Base-by-base conservation (phyloP, 2,888 invertebrate species). In the Hylaea fasciaria region DNA sequence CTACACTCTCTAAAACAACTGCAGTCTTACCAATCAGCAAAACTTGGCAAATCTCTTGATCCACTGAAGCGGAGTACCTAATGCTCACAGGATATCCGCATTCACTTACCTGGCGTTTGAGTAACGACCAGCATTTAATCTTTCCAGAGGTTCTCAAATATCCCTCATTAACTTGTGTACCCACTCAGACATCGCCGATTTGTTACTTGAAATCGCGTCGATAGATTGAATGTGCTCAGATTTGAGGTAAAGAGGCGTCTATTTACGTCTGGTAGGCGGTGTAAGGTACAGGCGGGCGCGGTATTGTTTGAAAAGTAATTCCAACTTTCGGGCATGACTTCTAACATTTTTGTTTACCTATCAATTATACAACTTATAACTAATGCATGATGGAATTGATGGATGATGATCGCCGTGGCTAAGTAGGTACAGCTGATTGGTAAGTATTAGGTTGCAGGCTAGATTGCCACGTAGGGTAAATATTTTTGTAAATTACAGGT, bases 131-230 rank as follows among this genome's bases (percentile, higher is more conserved):
- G 82, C 88, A 84, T 89, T 91, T 85, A 89, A 90, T 90, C 89
- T 87, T 87, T 86, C 82, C 81, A 86, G 85, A 82, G 86, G 74
- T 81, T 87, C 81, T 87, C 83, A 86, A 89, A 89, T 87, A 89
- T 82, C 85, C 78, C 86, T 91, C 90, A 91, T 91, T 91, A 91
- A 86, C 87, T 87, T 83, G 84, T 87, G 85, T 89, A 87, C 86
- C 83, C 86, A 85, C 86, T 83, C 85, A 85, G 86, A 85, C 85
- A 85, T 86, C 83, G 78, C 70, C 86, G 82, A 91, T 90, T 91
- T 90, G 88, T 91, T 83, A 87, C 85, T 80, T 81, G 74, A 78
- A 85, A 86, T 83, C 80, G 83, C 76, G 86, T 72, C 80, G 85
- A 90, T 87, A 80, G 86, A 87, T 85, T 86, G 83, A 88, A 83